Base-by-base conservation (phyloP, 2,113 vertebrate species). In the Spea multiplicata region DNA sequence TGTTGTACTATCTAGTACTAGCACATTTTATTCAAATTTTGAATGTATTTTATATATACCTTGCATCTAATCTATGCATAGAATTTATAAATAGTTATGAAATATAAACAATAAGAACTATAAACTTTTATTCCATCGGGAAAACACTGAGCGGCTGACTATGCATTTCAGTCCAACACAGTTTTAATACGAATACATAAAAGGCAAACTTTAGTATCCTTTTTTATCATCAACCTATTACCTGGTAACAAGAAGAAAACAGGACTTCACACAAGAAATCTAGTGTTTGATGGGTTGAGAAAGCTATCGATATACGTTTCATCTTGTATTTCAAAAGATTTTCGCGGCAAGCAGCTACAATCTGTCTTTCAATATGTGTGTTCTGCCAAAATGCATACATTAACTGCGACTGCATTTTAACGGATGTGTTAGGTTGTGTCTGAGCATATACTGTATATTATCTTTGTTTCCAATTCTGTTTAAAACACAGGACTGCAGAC, bases 181-280 rank as follows among this genome's bases (percentile, higher is more conserved):
- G 45, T 48, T 48, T 52, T 49, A 52, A 50, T 70, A 52, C 10
- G 14, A 59, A 59, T 4, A 9, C 14, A 59, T 59, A 7, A 13
- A 13, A 9, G 4, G 12, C 55, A 59, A 4, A 1, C 9, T 5
- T 3, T 12, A 70, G 57, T 13, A 61, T 47, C 7, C 44, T 57
- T 73, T n/a, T 73, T 73, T 57, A 59, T 73, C 55, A 7, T 45
- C 69, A 71, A 55, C 8, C 14, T 61, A 55, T 62, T 73, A 16
- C 44, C 55, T 47, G 47, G 71, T 47, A 47, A 71, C 70, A 55
- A 50, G 17, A 71, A 68, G 50, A 30, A 71, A 71, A 71, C 70
- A 71, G 44, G 55, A 47, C 55, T 9, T 55, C 48, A 73, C 71
- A 17, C 6, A 44, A 8, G 14, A 62, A 48, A 46, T 62, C 55